These are phyloP conservation scores for Triplophysa rosa DNA, from an alignment of 2,113 vertebrate genomes.

Conservation along the genomic window DNA sequence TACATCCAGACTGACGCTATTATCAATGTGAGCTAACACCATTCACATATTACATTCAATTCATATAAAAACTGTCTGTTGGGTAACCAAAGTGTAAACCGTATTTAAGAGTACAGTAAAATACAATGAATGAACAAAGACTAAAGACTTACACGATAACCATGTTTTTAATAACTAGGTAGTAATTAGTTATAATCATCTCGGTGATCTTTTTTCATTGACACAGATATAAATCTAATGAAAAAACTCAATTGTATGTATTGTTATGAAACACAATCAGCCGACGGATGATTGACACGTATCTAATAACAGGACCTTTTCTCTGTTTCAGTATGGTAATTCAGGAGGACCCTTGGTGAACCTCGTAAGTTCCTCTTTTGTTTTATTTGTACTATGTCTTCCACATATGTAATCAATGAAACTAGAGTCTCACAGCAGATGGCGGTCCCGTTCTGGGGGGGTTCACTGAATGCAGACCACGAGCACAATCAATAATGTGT, in stretches of 20 bases:
- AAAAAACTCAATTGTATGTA: neutral
- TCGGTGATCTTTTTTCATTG: too few species aligned
- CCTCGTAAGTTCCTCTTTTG: conserved; percentile 81
- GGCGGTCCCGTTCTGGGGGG: neutral
- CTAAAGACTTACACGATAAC: too few species aligned
- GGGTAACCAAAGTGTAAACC: too few species aligned
- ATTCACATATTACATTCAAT: too few species aligned
- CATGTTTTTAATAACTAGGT: too few species aligned
- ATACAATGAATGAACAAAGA: too few species aligned
- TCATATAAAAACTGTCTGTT: too few species aligned
- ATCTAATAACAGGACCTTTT: conserved; percentile 22
- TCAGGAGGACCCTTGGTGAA: conserved; percentile 97
- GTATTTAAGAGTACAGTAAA: too few species aligned
- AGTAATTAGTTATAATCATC: too few species aligned
- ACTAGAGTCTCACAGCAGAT: neutral
- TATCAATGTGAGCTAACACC: conserved; percentile 78
- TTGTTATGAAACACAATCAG: neutral
- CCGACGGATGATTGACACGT: neutral
- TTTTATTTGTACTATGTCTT: neutral
- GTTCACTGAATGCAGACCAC: neutral
- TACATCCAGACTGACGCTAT: conserved; percentile 91
- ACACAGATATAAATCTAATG: neutral
- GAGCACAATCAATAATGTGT: neutral
- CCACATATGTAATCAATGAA: neutral
- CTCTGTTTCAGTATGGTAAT: conserved; percentile 89